A percentile compares a stretch with the other conserved stretches of the same genome.
phyloP scores from a whole-genome alignment of 2,797 vertebrate species.

The Heterohyrax brucei region DNA sequence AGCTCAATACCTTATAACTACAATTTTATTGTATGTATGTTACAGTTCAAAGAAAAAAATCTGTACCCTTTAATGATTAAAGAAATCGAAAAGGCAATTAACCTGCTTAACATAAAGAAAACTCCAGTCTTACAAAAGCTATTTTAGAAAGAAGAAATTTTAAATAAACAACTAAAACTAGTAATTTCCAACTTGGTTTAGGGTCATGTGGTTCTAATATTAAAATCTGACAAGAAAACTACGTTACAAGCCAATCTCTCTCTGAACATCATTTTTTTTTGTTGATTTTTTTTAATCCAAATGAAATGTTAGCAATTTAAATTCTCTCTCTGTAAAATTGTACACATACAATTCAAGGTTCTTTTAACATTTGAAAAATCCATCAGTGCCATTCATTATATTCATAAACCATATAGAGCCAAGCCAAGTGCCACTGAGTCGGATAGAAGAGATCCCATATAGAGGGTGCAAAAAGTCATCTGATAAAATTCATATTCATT shows the following conservation, averaged over 20 bases:
- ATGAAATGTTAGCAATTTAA: neutral
- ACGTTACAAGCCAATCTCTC: neutral
- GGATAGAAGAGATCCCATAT: neutral
- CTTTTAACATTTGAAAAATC: neutral
- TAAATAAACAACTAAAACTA: neutral
- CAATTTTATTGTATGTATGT: neutral
- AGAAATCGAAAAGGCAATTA: neutral
- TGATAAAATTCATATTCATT: conserved; percentile 8
- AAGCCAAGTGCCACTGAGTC: too few relatives aligned
- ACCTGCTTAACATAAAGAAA: neutral
- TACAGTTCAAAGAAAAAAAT: neutral
- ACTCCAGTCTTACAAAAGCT: neutral
- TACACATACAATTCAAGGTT: neutral
- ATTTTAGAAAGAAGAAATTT: too few relatives aligned
- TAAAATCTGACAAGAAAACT: neutral
- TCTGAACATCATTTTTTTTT: neutral
- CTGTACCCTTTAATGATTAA: neutral
- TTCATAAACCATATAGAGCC: neutral
- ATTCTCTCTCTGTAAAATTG: neutral
- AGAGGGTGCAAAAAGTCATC: neutral
- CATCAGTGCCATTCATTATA: neutral
- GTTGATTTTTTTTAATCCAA: neutral
- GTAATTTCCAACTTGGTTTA: neutral
- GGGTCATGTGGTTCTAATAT: neutral
- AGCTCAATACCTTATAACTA: neutral